Evolutionary conservation across 2,797 vertebrate genomes (phyloP).

Genomic region (Tangara arthus): DNA sequence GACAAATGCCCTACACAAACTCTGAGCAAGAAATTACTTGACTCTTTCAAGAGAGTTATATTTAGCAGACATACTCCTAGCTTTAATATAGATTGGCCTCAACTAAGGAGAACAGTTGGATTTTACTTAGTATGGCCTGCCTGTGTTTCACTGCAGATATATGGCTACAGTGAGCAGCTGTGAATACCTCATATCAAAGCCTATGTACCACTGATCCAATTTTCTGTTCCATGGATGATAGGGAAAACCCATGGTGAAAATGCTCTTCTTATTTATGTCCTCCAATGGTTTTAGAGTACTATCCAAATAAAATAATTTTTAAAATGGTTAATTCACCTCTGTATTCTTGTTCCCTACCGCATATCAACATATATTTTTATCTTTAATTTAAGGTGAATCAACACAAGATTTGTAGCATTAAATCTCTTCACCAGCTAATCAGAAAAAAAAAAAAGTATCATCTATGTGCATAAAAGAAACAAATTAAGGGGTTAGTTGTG

Average conservation of each 20-base stretch:
- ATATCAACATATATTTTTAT: neutral
- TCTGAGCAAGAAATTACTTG: neutral
- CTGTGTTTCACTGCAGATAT: neutral
- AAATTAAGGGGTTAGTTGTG: neutral
- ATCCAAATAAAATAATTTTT: neutral
- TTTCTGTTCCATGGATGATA: neutral
- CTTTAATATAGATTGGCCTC: neutral
- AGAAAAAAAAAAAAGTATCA: neutral
- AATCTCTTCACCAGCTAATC: neutral
- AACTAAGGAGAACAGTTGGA: neutral
- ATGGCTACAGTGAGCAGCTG: neutral
- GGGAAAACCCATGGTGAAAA: neutral
- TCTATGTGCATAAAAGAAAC: neutral
- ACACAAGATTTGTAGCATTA: neutral
- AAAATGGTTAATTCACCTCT: neutral
- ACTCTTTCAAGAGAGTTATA: neutral
- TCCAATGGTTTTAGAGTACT: neutral
- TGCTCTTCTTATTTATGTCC: neutral
- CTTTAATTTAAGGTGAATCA: neutral
- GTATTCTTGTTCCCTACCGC: neutral
- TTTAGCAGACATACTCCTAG: neutral
- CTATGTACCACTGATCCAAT: neutral
- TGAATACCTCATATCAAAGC: neutral
- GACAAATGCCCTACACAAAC: neutral
- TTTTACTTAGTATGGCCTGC: neutral